Percentiles rank a stretch among this genome's conserved stretches.
Conservation (phyloP, 2,888 invertebrate genomes). For the Latheticus oryzae region DNA sequence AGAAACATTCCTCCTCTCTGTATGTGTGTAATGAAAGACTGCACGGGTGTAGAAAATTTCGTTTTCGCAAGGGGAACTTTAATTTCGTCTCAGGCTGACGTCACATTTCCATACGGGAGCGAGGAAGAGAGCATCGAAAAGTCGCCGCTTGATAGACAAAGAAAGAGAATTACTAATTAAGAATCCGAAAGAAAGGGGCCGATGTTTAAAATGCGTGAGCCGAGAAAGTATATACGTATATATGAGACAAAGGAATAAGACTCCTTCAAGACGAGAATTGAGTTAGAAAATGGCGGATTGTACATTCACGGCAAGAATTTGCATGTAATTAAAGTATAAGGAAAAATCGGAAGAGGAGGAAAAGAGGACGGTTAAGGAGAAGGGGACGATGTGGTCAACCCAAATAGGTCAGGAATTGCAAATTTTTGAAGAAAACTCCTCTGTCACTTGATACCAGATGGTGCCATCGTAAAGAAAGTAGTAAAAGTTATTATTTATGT, state of each 20-base stretch:
- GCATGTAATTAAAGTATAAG: slow-evolving; percentile 67
- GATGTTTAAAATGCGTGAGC: slow-evolving; percentile 68
- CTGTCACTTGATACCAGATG: background rate
- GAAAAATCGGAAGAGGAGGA: slow-evolving; percentile 64
- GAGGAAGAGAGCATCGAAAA: slow-evolving; percentile 68
- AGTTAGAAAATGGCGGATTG: slow-evolving; percentile 66
- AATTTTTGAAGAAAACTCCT: background rate
- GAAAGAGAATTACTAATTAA: slow-evolving; percentile 75
- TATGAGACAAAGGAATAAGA: slow-evolving; percentile 66
- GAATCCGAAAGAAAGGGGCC: slow-evolving; percentile 75
- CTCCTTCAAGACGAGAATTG: slow-evolving; percentile 63
- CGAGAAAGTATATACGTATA: slow-evolving; percentile 62
- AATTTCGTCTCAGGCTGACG: slow-evolving; percentile 65
- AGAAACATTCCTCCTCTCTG: slow-evolving; percentile 57
- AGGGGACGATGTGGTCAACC: slow-evolving; percentile 15
- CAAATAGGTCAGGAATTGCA: background rate
- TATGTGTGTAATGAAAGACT: slow-evolving; percentile 66
- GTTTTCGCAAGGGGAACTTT: slow-evolving; percentile 65
- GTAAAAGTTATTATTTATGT: slow-evolving; percentile 15
- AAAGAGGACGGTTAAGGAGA: slow-evolving; percentile 1
- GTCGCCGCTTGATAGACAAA: slow-evolving; percentile 60
- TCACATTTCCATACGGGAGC: slow-evolving; percentile 66
- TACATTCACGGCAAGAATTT: slow-evolving; percentile 66
- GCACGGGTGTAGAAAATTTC: slow-evolving; percentile 67
- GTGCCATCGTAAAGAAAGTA: slow-evolving; percentile 19